Evolutionary conservation across 2,113 vertebrate species (phyloP), one percentile per base, ranked within the genome.

Genomic region (Seriola rivoliana): DNA sequence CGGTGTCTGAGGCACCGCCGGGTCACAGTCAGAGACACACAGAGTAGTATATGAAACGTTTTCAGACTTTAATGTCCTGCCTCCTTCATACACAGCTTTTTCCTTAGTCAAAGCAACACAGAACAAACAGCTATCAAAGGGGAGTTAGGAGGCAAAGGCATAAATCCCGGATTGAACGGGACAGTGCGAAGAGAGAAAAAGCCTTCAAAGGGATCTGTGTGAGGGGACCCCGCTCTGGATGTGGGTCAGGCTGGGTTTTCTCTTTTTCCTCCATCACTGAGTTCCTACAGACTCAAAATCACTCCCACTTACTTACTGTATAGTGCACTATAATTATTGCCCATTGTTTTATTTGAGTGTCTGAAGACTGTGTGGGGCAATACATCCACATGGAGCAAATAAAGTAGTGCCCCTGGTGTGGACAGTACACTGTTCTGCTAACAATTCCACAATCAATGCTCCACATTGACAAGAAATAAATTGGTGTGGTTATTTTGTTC

Each of bases 51-150:
- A 79, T 72, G 13, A 76, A 85, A 65, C 40, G 78, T 60, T 84
- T 78, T 7, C 3, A 29, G 62, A 73, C 72, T 87, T 79, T 75
- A 77, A 87, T 64, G 75, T 73, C 57, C 79, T 69, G 67, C 54
- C 75, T 84, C 44, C 44, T 82, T 88, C 67, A 55, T 68, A 58
- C 54, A 23, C 48, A 8, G 59, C 23, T 78, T 58, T 57, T 75
- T 68, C 48, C 65, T 10, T 55, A 34, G 67, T 75, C 84, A 91
- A 85, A 92, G 78, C 48, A 32, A 29, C 70, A 64, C 44, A 72
- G 77, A 86, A 81, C 84, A 88, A 82, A 86, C 79, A 75, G 52
- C 54, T 87, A 90, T 91, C 93, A 92, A 90, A 93, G 76, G 57
- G 68, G 73, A 85, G 54, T 21, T 34, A 52, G n/a, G 34, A 84